Base-by-base conservation (phyloP, 2,113 vertebrate genomes). In the Notiomystis cincta region DNA sequence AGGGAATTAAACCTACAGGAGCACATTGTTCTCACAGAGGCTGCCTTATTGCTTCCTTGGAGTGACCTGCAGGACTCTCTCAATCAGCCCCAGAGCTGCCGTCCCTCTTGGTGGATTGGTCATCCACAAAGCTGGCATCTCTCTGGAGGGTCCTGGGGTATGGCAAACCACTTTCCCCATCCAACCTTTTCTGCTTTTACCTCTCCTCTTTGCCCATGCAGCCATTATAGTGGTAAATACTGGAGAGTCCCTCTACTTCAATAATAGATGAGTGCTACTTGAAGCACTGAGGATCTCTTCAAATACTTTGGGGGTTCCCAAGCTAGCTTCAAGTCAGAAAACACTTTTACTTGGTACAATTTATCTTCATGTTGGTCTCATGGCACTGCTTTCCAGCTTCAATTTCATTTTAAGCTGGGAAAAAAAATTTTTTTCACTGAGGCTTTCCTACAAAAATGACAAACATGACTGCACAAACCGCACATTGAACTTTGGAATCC, bases 111-210 rank as follows among this genome's bases (percentile, higher is more conserved):
- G 3, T 33, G 44, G 22, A 27, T 2, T 21, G n/a, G 38, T 18
- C 45, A 83, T 61, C 31, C 24, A 11, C 28, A 70, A 17, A 66
- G 25, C 1, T 61, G n/a, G 54, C 12, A 33, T 28, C 10, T 67
- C 48, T 79, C 50, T 51, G 51, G n/a, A 10, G 14, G 2, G 7
- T 75, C n/a, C 71, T 54, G 23, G 22, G 9, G 11, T 45, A 57
- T 5, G 15, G 17, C 1, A 16, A 85, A 77, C 23, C 2, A 1
- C 50, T 81, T 69, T 12, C 4, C 9, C 10, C 10, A 1, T 33
- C 44, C 42, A 80, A 21, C 3, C 6, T 77, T 53, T 92, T 73
- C 82, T 88, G 15, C 23, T 87, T 89, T 54, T 58, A 37, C 7
- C 16, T 70, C 17, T 69, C 10, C 22, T 53, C 40, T 79, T 58